These are phyloP conservation scores for Dallia pectoralis DNA, from an alignment of 2,797 vertebrate species.

Conservation along the genomic window DNA sequence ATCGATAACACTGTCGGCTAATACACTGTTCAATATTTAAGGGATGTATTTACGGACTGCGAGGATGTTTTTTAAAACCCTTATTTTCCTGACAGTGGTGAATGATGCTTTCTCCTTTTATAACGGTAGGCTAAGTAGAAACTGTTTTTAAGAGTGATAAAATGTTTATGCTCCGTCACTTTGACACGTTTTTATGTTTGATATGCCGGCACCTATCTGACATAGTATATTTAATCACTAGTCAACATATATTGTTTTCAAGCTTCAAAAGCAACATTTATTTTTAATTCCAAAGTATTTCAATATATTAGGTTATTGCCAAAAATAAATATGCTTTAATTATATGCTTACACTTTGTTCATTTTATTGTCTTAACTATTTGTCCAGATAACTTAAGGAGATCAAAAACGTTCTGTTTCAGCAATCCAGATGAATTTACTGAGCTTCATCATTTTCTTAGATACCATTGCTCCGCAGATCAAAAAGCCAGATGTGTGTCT, in stretches of 20 bases:
- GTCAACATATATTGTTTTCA: not conserved
- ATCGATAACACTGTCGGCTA: not conserved
- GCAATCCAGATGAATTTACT: not conserved
- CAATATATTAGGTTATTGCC: no score
- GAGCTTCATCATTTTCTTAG: not conserved
- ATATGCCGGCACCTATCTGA: no score
- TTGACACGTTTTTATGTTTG: not conserved
- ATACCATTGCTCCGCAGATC: not conserved
- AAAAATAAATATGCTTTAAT: no score
- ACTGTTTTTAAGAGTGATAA: not conserved
- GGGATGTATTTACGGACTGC: not conserved
- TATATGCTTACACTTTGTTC: no score
- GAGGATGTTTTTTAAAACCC: not conserved
- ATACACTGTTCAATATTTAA: not conserved
- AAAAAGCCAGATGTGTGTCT: not conserved
- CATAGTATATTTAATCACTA: not conserved
- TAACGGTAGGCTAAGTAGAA: constrained; percentile 53
- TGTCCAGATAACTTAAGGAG: no score
- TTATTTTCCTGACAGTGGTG: constrained; percentile 25
- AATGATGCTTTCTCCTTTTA: not conserved
- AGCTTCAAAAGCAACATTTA: not conserved
- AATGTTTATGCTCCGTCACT: not conserved
- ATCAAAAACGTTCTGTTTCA: not conserved
- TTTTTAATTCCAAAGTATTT: not conserved
- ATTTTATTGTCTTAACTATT: no score